A percentile compares a stretch with the other conserved stretches of the same genome.
phyloP scores from a whole-genome alignment of 2,888 invertebrate species.

The Parasteatoda lunata region DNA sequence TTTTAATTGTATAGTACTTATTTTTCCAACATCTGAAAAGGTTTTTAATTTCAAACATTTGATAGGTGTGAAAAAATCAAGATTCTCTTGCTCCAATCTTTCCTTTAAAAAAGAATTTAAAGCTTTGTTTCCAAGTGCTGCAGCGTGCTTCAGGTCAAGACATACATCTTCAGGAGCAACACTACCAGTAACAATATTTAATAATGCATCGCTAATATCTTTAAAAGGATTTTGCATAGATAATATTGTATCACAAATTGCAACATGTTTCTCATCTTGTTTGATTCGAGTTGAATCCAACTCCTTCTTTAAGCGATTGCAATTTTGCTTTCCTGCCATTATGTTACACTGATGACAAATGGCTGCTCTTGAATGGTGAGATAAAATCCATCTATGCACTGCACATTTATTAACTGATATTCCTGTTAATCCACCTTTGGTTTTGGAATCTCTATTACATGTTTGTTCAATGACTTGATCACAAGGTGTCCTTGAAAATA shows the following conservation, averaged over 20 bases:
- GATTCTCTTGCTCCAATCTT: not conserved
- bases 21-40: not conserved
- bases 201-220: not conserved
- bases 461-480: conserved; percentile 17
- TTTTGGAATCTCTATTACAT: conserved; percentile 5
- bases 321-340: not conserved
- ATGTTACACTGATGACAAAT: not conserved
- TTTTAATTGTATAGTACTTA: not conserved
- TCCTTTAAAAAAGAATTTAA: not conserved
- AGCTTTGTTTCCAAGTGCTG: not conserved
- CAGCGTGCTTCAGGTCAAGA: not conserved
- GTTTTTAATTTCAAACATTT: conserved; percentile 5
- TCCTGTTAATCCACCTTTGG: conserved; percentile 3
- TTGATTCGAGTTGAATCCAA: not conserved
- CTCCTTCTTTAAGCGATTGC: not conserved
- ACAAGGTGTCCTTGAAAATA: not conserved
- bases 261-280: not conserved
- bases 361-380: not conserved
- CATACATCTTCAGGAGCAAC: not conserved
- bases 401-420: not conserved
- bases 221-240: not conserved
- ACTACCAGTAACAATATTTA: not conserved
- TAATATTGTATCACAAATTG: not conserved
- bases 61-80: conserved; percentile 8
- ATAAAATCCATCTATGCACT: conserved; percentile 4